phyloP scores from a whole-genome alignment of 2,888 invertebrate genomes.

The Erebia aethiops region DNA sequence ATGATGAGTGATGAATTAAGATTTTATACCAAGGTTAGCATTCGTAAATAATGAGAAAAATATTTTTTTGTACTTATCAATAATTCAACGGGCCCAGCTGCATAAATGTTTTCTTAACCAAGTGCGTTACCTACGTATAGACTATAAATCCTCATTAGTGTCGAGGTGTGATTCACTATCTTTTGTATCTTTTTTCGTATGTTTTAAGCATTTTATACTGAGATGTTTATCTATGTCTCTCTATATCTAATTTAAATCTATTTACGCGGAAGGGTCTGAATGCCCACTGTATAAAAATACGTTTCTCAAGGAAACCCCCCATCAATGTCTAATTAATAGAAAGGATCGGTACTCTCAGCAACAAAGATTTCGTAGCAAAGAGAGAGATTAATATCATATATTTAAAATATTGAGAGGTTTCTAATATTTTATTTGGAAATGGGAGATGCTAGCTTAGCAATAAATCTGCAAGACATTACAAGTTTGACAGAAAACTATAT shows the following conservation, averaged over 20 bases:
- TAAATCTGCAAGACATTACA: not conserved
- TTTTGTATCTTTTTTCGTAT: not conserved
- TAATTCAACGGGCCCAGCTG: slow-evolving; percentile 7
- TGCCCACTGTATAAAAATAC: too few relatives aligned
- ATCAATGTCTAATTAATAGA: too few relatives aligned
- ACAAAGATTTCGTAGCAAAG: too few relatives aligned
- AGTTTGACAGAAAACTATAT: slow-evolving; percentile 24
- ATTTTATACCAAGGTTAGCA: slow-evolving; percentile 1
- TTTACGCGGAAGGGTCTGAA: too few relatives aligned
- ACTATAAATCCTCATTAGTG: not conserved
- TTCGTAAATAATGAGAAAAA: slow-evolving; percentile 6
- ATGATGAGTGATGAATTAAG: slow-evolving; percentile 6
- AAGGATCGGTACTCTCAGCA: too few relatives aligned
- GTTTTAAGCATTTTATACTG: not conserved
- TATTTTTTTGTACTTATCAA: slow-evolving; percentile 3
- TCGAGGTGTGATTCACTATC: not conserved
- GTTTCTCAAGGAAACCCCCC: too few relatives aligned
- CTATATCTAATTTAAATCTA: too few relatives aligned
- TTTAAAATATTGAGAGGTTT: not conserved
- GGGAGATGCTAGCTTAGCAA: not conserved
- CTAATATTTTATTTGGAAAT: not conserved
- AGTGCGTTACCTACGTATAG: not conserved
- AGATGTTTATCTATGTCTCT: too few relatives aligned
- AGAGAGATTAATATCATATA: not conserved
- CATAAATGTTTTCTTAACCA: slow-evolving; percentile 1